Conservation (phyloP, 2,888 invertebrate genomes). For the Biston betularia region DNA sequence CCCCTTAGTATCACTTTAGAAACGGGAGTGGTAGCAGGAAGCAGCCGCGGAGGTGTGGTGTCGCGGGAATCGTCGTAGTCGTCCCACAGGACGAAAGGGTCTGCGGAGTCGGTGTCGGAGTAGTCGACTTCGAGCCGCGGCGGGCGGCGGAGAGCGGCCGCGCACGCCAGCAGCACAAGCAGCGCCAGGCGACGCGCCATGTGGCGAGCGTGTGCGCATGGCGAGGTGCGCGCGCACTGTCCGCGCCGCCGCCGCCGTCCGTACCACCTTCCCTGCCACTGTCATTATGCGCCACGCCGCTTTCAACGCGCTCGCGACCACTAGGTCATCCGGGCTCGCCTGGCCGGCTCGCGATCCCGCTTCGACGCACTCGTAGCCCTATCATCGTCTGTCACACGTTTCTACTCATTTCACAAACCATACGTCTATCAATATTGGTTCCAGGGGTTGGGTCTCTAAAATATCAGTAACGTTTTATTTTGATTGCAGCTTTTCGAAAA, state of each 20-base stretch:
- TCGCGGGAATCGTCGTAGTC: conserved; percentile 73
- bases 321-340: conserved; percentile 73
- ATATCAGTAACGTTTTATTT: conserved; percentile 3
- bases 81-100: conserved; percentile 72
- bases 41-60: conserved; percentile 58
- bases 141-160: conserved; percentile 65
- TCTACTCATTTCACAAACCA: conserved; percentile 8
- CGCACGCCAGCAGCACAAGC: conserved; percentile 77
- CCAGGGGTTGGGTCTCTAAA: conserved; percentile 10
- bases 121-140: conserved; percentile 55
- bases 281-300: conserved; percentile 75
- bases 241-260: conserved; percentile 54
- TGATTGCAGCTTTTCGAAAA: conserved; percentile 26
- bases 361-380: conserved; percentile 9
- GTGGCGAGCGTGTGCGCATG: conserved; percentile 82
- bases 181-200: conserved; percentile 85
- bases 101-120: conserved; percentile 68
- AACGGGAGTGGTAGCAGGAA: conserved; percentile 58
- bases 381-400: conserved; percentile 15
- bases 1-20: conserved; percentile 73
- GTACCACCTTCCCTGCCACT: conserved; percentile 75
- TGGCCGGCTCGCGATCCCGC: conserved; percentile 27
- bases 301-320: conserved; percentile 73
- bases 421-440: conserved; percentile 15
- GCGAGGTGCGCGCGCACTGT: conserved; percentile 84